phyloP scores from a whole-genome alignment of 2,113 vertebrate genomes.

The Hyla sarda region DNA sequence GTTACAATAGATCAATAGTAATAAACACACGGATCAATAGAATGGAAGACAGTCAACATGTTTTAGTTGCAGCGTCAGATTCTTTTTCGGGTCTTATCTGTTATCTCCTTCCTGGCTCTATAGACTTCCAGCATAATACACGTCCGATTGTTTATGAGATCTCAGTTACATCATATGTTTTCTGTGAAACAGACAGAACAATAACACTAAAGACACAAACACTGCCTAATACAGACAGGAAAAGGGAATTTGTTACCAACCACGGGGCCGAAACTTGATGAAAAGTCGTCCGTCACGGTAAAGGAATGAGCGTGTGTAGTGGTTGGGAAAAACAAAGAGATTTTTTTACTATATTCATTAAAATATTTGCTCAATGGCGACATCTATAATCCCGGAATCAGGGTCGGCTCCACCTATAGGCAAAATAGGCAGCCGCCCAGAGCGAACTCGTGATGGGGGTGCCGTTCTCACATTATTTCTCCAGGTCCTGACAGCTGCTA shows the following conservation, averaged over 20 bases:
- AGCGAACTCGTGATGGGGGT: no score
- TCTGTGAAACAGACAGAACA: conserved; percentile 45
- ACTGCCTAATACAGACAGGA: conserved; percentile 27
- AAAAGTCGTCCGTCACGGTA: conserved; percentile 1
- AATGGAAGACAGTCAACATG: not conserved
- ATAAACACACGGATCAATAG: not conserved
- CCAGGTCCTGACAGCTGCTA: no score
- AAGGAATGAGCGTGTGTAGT: not conserved
- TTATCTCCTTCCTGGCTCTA: conserved; percentile 1
- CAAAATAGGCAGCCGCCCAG: no score
- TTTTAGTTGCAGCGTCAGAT: not conserved
- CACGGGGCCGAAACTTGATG: not conserved
- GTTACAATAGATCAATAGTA: not conserved
- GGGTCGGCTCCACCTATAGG: no score
- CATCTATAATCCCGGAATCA: not conserved
- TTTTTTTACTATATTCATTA: not conserved
- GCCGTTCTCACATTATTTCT: no score
- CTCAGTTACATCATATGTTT: conserved; percentile 46
- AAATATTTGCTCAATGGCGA: not conserved
- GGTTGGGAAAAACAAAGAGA: not conserved
- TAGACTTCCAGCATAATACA: conserved; percentile 12
- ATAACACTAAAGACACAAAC: conserved; percentile 37
- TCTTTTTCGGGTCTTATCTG: not conserved
- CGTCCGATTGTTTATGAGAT: conserved; percentile 5
- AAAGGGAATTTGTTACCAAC: not conserved